A percentile compares a stretch with the other conserved stretches of the same genome.
Evolutionary conservation across 2,797 vertebrate genomes (phyloP).

Genomic region (Gymnoscopelus braueri): DNA sequence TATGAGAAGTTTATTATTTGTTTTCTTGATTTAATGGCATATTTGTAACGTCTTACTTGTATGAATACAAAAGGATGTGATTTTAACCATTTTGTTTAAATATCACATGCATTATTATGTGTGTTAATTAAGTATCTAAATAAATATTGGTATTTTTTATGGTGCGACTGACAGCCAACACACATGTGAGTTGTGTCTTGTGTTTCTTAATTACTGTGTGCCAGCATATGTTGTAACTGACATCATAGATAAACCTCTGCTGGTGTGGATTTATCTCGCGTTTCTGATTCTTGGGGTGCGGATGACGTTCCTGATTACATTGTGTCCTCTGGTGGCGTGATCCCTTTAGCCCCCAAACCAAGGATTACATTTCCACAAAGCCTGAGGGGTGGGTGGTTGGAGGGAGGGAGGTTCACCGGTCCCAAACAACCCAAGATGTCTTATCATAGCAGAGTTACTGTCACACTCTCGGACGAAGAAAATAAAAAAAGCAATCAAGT

Average conservation of each 20-base stretch:
- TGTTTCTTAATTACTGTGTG: conserved; percentile 33
- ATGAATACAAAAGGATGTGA: conserved; percentile 6
- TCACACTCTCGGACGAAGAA: conserved; percentile 10
- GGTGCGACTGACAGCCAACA: not conserved
- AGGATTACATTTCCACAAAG: conserved; percentile 66
- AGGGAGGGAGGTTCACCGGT: conserved; percentile 30
- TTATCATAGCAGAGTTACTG: conserved; percentile 38
- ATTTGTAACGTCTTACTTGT: conserved; percentile 1
- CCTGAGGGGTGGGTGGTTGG: conserved; percentile 2
- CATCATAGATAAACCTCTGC: conserved; percentile 58
- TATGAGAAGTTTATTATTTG: not conserved
- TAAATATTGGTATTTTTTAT: not conserved
- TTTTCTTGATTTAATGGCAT: conserved; percentile 4
- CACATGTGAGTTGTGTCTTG: not conserved
- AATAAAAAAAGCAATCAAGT: conserved; percentile 54
- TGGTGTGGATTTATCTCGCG: conserved; percentile 38
- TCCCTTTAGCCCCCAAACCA: conserved; percentile 65
- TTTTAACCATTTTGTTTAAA: not conserved
- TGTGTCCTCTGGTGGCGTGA: conserved; percentile 63
- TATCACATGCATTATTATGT: not conserved
- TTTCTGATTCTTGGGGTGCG: conserved; percentile 63
- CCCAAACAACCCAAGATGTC: conserved; percentile 41
- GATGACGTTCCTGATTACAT: conserved; percentile 64
- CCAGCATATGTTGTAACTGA: conserved; percentile 61
- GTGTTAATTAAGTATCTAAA: not conserved